Evolutionary conservation across 2,888 invertebrate species (phyloP).

Genomic region (Pantelozetes paolii): DNA sequence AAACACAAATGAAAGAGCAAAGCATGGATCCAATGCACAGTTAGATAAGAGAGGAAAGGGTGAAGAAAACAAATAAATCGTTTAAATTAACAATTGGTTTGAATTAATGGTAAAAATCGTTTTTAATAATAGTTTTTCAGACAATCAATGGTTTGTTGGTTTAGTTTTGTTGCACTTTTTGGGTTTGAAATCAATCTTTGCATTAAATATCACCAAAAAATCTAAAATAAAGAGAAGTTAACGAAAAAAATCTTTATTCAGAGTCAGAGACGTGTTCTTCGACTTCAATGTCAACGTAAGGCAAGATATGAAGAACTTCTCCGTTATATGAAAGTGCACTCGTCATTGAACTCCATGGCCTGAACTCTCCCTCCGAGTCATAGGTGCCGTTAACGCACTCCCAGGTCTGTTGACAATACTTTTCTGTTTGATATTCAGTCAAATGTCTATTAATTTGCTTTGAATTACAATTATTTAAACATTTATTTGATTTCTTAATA

Average conservation of each 20-base stretch:
- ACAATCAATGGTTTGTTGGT: not conserved
- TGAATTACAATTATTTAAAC: not conserved
- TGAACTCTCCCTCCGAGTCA: slow-evolving; percentile 61
- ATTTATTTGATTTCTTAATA: not conserved
- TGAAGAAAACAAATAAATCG: not conserved
- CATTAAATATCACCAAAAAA: slow-evolving; percentile 1
- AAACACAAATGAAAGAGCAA: too few relatives aligned
- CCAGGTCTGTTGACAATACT: slow-evolving; percentile 52
- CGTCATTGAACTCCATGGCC: slow-evolving; percentile 86
- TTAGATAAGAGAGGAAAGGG: not conserved
- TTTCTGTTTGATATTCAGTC: slow-evolving; percentile 47
- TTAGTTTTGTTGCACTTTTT: not conserved
- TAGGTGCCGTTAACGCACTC: slow-evolving; percentile 57
- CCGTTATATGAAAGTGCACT: slow-evolving; percentile 65
- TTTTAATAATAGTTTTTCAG: not conserved
- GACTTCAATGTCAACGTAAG: slow-evolving; percentile 70
- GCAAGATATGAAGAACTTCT: slow-evolving; percentile 81
- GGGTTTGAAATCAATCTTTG: not conserved
- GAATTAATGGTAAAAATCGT: not conserved
- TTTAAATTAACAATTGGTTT: not conserved
- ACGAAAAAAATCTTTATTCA: not conserved
- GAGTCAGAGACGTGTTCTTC: not conserved
- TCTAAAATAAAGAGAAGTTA: not conserved
- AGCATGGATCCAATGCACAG: too few relatives aligned
- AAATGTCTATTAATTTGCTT: not conserved